Evolutionary conservation across 2,797 vertebrate species (phyloP), one percentile per base, ranked within the genome.

Genomic region (Sebastes steindachneri): DNA sequence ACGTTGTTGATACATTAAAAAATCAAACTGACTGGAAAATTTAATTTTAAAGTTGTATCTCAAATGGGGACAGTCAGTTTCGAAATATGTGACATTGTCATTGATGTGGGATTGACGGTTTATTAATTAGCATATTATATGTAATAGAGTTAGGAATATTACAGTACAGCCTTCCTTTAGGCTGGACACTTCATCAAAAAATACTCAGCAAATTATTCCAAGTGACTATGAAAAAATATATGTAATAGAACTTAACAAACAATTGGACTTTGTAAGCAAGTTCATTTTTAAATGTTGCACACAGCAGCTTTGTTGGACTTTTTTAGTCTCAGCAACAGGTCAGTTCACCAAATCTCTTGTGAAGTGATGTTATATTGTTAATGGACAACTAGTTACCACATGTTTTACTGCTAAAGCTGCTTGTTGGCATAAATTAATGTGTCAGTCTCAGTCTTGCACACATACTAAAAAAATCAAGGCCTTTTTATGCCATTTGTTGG

Each of bases 401-500:
- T 66, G n/a, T 29, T n/a, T 29, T 19, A 25, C 1, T 29, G 41
- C 41, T 29, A 67, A 67, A 67, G 45, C 45, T 67, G 65, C 37
- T 11, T 2, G 0, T 29, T 51, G 65, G 25, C 63, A 65, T 35
- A 63, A 37, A 63, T 37, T 14, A 37, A 63, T 41, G 23, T 0
- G 17, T 48, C 45, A 48, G 45, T 48, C 45, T 48, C 17, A 19
- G 7, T 48, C 45, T 48, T 48, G 17, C 45, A 48, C 53, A 54
- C 21, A 23, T 48, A 53, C 54, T 55, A 57, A 26, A 55, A 26
- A 26, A 57, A 63, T 80, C 59, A 59, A 35, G 15, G 57, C 14
- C 66, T 74, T 73, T 60, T 68, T 73, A 65, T 19, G 11, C 33
- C 53, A 74, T 77, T 82, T 78, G 68, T 70, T 82, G 64, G 73